Conservation (phyloP, 2,888 invertebrate species). For the Invenusta paracnida region DNA sequence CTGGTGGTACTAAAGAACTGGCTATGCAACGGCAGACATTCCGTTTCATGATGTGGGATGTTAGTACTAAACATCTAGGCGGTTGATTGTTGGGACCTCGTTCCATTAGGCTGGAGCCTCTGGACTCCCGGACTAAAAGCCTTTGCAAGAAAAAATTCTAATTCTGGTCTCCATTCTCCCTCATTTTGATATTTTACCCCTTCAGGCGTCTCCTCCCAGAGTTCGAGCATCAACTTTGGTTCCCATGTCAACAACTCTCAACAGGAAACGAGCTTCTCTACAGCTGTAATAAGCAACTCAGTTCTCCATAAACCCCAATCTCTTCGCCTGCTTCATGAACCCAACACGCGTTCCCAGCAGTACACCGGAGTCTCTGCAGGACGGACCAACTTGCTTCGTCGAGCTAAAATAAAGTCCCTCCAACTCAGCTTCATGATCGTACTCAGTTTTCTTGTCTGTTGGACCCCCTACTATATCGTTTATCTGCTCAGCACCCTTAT, state of each 20-base stretch:
- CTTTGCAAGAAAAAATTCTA: no score
- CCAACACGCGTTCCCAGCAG: background rate
- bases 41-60: no score
- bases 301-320: no score
- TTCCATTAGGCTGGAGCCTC: no score
- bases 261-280: background rate
- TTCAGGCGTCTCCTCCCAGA: no score
- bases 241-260: background rate
- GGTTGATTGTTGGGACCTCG: no score
- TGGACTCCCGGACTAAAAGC: no score
- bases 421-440: constrained; percentile 27
- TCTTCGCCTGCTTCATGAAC: background rate
- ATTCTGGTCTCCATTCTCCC: no score
- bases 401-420: constrained; percentile 33
- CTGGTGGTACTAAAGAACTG: no score
- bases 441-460: constrained; percentile 31
- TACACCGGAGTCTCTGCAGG: background rate
- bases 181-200: no score
- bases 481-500: constrained; percentile 7
- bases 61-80: no score
- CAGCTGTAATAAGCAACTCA: background rate
- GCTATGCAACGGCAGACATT: no score
- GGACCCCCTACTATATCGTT: constrained; percentile 37
- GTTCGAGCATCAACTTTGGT: background rate
- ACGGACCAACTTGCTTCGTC: background rate